Evolutionary conservation across 2,797 vertebrate genomes (phyloP).

Genomic region (Fringilla coelebs): DNA sequence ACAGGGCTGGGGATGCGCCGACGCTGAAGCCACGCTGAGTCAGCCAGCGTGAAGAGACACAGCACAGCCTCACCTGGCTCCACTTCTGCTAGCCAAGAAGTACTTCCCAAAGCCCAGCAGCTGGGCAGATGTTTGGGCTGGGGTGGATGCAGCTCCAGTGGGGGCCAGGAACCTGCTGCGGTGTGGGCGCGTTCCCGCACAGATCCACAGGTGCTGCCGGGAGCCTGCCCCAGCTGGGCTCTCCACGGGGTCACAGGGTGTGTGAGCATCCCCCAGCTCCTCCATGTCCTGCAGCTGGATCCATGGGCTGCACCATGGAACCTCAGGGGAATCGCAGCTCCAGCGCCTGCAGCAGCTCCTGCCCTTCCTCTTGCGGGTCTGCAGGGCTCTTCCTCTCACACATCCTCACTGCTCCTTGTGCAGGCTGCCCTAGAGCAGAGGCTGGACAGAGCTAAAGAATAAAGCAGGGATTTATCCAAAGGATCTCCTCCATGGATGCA

Average conservation of each 20-base stretch:
- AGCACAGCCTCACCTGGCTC: not conserved
- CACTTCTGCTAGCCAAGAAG: not conserved
- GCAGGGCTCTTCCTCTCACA: not conserved
- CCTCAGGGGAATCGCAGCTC: not conserved
- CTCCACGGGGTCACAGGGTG: rapidly evolving
- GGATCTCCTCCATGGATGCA: no score
- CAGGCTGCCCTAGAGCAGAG: no score
- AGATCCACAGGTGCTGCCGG: not conserved
- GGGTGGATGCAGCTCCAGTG: not conserved
- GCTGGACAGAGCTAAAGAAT: no score
- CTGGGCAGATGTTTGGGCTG: not conserved
- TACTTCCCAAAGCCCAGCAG: not conserved
- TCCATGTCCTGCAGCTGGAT: not conserved
- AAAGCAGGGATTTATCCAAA: no score
- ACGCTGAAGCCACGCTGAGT: not conserved
- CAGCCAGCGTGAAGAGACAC: rapidly evolving
- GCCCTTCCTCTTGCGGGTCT: not conserved
- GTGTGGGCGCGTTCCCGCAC: not conserved
- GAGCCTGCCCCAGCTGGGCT: not conserved
- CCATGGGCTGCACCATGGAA: not conserved
- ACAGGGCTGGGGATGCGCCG: not conserved
- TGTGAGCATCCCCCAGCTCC: not conserved
- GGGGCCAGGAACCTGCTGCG: not conserved
- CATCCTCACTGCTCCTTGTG: not conserved
- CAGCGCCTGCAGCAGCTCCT: not conserved